Conservation (phyloP, 2,797 vertebrate species). For the Babyrousa celebensis region DNA sequence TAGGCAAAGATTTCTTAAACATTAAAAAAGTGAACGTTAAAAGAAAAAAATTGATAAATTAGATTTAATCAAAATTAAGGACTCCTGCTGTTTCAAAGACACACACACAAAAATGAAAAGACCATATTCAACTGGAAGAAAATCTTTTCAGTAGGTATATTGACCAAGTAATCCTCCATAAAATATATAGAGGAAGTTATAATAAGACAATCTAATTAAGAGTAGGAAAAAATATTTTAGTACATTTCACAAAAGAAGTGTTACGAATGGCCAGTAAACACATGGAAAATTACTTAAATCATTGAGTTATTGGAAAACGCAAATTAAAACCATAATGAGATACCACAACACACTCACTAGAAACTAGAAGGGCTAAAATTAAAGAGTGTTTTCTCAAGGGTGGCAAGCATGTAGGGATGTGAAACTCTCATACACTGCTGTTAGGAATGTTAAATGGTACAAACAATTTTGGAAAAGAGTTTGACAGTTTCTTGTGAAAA, state of each 20-base stretch:
- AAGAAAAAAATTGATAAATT: neutral
- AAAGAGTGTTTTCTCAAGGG: neutral
- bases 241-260: neutral
- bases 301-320: neutral
- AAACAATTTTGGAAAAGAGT: slow-evolving; percentile 2
- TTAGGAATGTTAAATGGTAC: neutral
- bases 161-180: slow-evolving; percentile 9
- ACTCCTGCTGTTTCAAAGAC: neutral
- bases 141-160: neutral
- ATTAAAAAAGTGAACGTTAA: neutral
- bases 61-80: neutral
- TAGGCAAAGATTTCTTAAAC: neutral
- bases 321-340: neutral
- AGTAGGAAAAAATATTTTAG: neutral
- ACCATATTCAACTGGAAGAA: neutral
- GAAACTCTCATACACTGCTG: neutral
- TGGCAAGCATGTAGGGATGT: neutral
- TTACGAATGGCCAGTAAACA: neutral
- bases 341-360: too few species aligned
- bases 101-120: neutral
- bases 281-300: neutral
- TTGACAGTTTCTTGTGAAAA: slow-evolving; percentile 33
- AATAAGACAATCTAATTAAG: neutral
- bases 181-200: neutral
- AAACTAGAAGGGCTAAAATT: neutral